phyloP scores from a whole-genome alignment of 2,113 vertebrate species.

The Paramisgurnus dabryanus region DNA sequence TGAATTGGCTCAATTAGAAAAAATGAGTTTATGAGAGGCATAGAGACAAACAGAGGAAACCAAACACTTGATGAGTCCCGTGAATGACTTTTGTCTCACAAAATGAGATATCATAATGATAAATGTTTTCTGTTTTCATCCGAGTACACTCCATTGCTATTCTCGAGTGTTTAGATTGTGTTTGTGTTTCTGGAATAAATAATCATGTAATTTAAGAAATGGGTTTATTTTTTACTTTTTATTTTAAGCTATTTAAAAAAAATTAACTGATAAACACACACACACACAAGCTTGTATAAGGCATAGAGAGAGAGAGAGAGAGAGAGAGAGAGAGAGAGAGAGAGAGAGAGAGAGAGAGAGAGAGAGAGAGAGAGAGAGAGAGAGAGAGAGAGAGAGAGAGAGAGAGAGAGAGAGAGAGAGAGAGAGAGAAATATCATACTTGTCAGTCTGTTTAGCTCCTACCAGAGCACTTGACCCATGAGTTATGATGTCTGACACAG shows the following conservation, averaged over 20 bases:
- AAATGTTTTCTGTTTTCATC: background rate
- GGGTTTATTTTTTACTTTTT: no score
- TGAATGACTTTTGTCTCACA: background rate
- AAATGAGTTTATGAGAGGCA: conserved; percentile 6
- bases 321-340: conserved; percentile 9
- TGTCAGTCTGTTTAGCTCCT: background rate
- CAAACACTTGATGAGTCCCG: conserved; percentile 7
- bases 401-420: background rate
- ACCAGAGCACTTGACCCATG: background rate
- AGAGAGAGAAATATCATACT: conserved; percentile 11
- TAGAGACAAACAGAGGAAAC: background rate
- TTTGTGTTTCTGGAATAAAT: background rate
- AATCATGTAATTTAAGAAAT: no score
- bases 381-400: background rate
- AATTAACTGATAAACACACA: background rate
- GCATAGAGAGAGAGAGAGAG: background rate
- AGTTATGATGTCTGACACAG: conserved; percentile 20
- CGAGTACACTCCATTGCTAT: background rate
- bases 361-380: conserved; percentile 1
- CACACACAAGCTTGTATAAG: background rate
- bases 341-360: conserved; percentile 12
- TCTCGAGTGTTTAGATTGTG: background rate
- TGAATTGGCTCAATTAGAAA: conserved; percentile 33
- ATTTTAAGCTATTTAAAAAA: no score
- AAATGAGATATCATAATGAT: background rate